phyloP scores from a whole-genome alignment of 2,888 invertebrate genomes.

The Cheilosia grossa region DNA sequence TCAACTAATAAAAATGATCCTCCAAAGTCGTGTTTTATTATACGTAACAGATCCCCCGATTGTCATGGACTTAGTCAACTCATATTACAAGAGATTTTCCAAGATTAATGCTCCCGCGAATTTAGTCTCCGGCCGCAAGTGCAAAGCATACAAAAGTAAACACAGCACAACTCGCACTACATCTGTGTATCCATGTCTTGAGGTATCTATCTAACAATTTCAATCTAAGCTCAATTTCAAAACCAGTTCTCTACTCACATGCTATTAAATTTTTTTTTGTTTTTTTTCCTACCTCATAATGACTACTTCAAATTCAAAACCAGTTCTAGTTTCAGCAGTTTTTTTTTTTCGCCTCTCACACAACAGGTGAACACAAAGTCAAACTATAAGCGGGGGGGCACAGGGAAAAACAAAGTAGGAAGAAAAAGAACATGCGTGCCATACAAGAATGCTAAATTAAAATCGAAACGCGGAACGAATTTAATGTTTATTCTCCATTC shows the following conservation, averaged over 20 bases:
- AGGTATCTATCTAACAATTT: slow-evolving; percentile 17
- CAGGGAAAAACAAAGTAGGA: slow-evolving; percentile 4
- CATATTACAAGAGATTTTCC: slow-evolving; percentile 29
- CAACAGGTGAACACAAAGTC: slow-evolving; percentile 55
- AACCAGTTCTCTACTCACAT: slow-evolving; percentile 44
- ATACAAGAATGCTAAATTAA: slow-evolving; percentile 33
- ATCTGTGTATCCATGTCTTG: slow-evolving; percentile 2
- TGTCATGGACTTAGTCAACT: slow-evolving; percentile 29
- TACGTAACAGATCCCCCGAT: slow-evolving; percentile 7
- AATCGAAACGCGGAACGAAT: slow-evolving; percentile 60
- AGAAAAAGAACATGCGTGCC: slow-evolving; percentile 36
- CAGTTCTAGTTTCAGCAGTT: slow-evolving; percentile 54
- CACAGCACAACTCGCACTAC: slow-evolving; percentile 9
- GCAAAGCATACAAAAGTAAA: slow-evolving; percentile 11
- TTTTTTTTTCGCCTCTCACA: slow-evolving; percentile 25
- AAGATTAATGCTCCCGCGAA: slow-evolving; percentile 34
- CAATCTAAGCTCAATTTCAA: slow-evolving; percentile 41
- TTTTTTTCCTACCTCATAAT: slow-evolving; percentile 26
- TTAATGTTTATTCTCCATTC: slow-evolving; percentile 15
- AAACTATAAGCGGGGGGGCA: neutral
- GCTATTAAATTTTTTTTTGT: slow-evolving; percentile 17
- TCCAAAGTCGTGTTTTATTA: neutral
- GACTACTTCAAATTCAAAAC: slow-evolving; percentile 57
- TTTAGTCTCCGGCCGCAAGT: slow-evolving; percentile 4
- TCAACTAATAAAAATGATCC: slow-evolving; percentile 25